These are phyloP conservation scores for Magallana nippona DNA, from an alignment of 2,888 invertebrate genomes.

Conservation along the genomic window DNA sequence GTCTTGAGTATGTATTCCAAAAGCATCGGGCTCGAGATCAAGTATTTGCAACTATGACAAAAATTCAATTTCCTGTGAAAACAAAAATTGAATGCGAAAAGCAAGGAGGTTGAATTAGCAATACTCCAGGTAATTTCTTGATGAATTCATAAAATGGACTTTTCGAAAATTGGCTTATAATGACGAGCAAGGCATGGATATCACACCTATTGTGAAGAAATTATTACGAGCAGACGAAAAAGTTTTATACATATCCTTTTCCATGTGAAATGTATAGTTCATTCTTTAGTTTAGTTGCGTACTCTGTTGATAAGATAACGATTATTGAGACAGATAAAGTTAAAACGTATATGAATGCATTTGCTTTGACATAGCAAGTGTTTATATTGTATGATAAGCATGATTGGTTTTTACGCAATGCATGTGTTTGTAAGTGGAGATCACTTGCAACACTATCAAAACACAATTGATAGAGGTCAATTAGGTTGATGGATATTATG, in stretches of 20 bases:
- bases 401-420: no score
- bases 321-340: no score
- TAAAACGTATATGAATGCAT: no score
- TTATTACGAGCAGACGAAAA: conserved; percentile 27
- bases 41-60: conserved; percentile 28
- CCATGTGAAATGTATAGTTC: neutral
- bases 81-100: conserved; percentile 28
- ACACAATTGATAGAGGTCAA: no score
- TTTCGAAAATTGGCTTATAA: neutral
- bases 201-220: conserved; percentile 24
- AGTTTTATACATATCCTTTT: conserved; percentile 22
- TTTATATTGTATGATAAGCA: no score
- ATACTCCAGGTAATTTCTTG: neutral
- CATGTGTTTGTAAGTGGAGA: no score
- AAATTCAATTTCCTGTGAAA: conserved; percentile 27
- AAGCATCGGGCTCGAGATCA: neutral
- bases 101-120: neutral
- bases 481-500: no score
- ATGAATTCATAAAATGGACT: neutral
- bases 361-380: no score
- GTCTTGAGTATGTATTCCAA: no score
- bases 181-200: neutral
- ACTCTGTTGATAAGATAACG: no score
- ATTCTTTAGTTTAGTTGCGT: no score
- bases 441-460: no score